A percentile compares a stretch with the other conserved stretches of the same genome.
Evolutionary conservation across 2,113 vertebrate genomes (phyloP).

Genomic region (Rana temporaria): DNA sequence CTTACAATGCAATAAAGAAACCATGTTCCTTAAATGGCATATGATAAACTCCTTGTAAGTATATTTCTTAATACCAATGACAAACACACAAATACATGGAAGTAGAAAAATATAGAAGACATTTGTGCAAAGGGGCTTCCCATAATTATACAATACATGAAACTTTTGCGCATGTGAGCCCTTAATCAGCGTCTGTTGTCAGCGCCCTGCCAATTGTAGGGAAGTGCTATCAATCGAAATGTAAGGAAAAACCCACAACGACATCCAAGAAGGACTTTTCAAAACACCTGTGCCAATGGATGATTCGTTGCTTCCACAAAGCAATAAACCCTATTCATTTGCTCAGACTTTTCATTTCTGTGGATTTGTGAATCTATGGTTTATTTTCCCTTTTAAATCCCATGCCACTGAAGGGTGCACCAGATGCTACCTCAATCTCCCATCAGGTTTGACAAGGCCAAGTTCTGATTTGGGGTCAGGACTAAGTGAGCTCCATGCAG

Average conservation of each 20-base stretch:
- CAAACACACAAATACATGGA: constrained; percentile 47
- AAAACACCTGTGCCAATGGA: not conserved
- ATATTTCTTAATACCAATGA: constrained; percentile 27
- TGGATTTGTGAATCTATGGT: constrained; percentile 52
- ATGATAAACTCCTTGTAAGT: constrained; percentile 8
- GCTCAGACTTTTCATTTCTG: constrained; percentile 10
- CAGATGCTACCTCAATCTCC: constrained; percentile 93
- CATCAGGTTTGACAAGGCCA: constrained; percentile 80
- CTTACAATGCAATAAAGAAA: constrained; percentile 30
- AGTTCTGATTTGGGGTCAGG: constrained; percentile 95
- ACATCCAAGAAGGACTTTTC: constrained; percentile 29
- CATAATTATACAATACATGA: not conserved
- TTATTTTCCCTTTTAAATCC: constrained; percentile 66
- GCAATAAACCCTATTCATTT: constrained; percentile 49
- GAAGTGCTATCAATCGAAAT: constrained; percentile 45
- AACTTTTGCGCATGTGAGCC: constrained; percentile 37
- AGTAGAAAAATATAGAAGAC: constrained; percentile 56
- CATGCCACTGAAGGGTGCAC: not conserved
- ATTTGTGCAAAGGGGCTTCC: constrained; percentile 51
- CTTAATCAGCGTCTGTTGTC: constrained; percentile 24
- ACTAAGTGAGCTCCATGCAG: constrained; percentile 93
- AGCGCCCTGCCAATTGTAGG: constrained; percentile 40
- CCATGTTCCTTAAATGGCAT: constrained; percentile 19
- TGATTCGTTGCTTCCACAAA: constrained; percentile 51
- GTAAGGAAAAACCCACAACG: constrained; percentile 40